Conservation (phyloP, 2,113 vertebrate species). For the Muscicapa adusta region DNA sequence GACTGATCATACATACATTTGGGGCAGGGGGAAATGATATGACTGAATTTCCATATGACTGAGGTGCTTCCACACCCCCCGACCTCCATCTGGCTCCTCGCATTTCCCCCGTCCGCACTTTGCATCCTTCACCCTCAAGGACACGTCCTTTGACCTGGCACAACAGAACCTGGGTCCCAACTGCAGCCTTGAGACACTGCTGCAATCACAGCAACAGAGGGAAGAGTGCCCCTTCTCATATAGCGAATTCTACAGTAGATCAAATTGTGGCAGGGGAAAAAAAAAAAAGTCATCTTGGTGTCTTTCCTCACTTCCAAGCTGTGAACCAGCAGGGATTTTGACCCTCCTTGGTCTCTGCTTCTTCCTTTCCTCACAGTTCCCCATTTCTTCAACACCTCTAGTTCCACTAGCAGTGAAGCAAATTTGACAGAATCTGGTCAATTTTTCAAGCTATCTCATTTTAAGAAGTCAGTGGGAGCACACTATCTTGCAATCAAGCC, state of each 20-base stretch:
- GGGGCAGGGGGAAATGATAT: rapidly evolving
- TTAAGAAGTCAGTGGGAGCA: constrained; percentile 21
- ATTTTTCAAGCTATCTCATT: constrained; percentile 35
- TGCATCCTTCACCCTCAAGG: not conserved
- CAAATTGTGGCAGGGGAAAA: not conserved
- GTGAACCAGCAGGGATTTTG: constrained; percentile 36
- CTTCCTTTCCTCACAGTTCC: constrained; percentile 5
- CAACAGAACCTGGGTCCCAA: not conserved
- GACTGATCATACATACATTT: not conserved
- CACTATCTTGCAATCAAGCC: constrained; percentile 1
- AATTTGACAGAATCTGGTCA: constrained; percentile 18
- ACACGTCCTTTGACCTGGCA: not conserved
- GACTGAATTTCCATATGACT: not conserved
- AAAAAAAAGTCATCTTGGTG: not conserved
- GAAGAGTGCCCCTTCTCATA: not conserved
- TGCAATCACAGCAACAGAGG: not conserved
- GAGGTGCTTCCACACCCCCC: not conserved
- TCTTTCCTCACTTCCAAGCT: not conserved
- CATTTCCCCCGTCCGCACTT: not conserved
- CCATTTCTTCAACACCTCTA: not conserved
- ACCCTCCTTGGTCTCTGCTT: not conserved
- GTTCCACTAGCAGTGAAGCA: not conserved
- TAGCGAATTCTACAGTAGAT: not conserved
- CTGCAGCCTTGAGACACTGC: not conserved
- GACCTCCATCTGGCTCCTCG: not conserved